Evolutionary conservation across 1,140 invertebrate genomes (phyloP).

Genomic region (Agrypnia vestita): DNA sequence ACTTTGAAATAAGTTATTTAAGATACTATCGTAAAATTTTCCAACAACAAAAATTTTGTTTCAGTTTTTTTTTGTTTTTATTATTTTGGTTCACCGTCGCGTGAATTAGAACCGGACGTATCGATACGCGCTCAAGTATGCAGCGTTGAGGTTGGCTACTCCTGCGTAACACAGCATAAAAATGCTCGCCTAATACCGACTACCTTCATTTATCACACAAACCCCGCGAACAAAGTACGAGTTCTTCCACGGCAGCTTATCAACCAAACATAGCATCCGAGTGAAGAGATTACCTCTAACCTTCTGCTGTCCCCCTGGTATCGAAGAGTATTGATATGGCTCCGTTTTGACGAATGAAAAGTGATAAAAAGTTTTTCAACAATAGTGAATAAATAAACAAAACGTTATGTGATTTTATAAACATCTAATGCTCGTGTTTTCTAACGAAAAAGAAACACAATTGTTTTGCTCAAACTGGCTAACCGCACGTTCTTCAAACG

Average conservation of each 20-base stretch:
- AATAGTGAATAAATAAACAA: slow-evolving; percentile 2
- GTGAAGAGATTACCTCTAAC: slow-evolving; percentile 22
- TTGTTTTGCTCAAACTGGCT: not conserved
- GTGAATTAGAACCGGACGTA: slow-evolving; percentile 38
- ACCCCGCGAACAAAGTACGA: slow-evolving; percentile 42
- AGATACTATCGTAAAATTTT: not conserved
- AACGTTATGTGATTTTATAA: not conserved
- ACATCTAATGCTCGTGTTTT: not conserved
- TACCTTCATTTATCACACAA: slow-evolving; percentile 57
- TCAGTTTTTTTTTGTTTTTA: no score
- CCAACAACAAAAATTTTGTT: no score
- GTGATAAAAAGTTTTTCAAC: slow-evolving; percentile 1
- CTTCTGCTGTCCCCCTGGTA: slow-evolving; percentile 13
- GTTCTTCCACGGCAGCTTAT: slow-evolving; percentile 6
- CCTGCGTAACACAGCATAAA: slow-evolving; percentile 60
- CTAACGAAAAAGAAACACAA: not conserved
- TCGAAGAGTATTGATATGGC: not conserved
- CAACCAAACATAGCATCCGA: not conserved
- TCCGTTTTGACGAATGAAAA: slow-evolving; percentile 4
- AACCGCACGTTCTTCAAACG: no score
- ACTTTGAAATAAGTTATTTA: not conserved
- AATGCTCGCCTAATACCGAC: slow-evolving; percentile 53
- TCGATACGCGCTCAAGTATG: slow-evolving; percentile 49
- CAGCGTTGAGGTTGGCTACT: slow-evolving; percentile 57
- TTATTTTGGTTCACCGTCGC: slow-evolving; percentile 18